These are phyloP conservation scores for Pseudochirops corinnae DNA, from an alignment of 2,797 vertebrate species.

Conservation along the genomic window DNA sequence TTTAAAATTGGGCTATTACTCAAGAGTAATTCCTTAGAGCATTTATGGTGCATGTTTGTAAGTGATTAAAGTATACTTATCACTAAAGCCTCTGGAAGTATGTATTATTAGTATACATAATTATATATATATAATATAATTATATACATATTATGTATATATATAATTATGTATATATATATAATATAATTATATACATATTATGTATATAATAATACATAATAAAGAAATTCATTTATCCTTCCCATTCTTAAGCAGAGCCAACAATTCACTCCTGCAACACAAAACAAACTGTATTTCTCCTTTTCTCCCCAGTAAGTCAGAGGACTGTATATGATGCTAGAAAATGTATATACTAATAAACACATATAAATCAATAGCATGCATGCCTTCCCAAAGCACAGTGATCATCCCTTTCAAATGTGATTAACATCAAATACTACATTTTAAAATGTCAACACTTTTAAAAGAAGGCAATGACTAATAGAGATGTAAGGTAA, in stretches of 20 bases:
- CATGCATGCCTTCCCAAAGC: background rate
- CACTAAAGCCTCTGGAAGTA: background rate
- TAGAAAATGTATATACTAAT: background rate
- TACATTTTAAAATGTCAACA: background rate
- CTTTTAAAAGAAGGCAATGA: background rate
- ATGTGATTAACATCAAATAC: background rate
- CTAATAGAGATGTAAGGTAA: background rate
- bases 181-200: too few species aligned
- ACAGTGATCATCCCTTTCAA: background rate
- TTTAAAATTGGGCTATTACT: background rate
- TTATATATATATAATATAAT: too few species aligned
- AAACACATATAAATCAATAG: background rate
- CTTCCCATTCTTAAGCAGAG: too few species aligned
- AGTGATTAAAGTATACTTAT: background rate
- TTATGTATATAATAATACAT: too few species aligned
- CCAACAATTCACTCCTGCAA: too few species aligned
- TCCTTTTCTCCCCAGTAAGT: background rate
- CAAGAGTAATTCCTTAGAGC: background rate
- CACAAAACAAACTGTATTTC: background rate
- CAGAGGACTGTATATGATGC: fast-evolving
- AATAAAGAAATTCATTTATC: too few species aligned
- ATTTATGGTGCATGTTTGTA: background rate
- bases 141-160: too few species aligned
- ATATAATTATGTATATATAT: too few species aligned
- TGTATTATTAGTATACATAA: too few species aligned